phyloP scores from a whole-genome alignment of 2,888 invertebrate species.

The Cheilosia scutellata region DNA sequence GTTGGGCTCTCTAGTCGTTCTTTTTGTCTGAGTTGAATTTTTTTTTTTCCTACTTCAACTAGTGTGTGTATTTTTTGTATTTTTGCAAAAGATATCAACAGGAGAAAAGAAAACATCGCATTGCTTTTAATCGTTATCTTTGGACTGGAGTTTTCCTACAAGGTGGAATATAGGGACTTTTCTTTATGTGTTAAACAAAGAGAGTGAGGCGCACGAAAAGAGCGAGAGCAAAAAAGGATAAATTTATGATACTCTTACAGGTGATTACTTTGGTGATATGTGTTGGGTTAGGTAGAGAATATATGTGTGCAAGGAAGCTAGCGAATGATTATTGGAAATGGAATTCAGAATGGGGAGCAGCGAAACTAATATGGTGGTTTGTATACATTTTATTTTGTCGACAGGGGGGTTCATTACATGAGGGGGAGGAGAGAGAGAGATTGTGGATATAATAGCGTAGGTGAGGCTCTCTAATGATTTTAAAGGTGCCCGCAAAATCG shows the following conservation, averaged over 20 bases:
- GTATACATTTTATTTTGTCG: conserved; percentile 8
- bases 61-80: conserved; percentile 8
- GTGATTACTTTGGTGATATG: conserved; percentile 66
- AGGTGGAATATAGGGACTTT: conserved; percentile 24
- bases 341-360: conserved; percentile 35
- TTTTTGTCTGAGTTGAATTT: conserved; percentile 23
- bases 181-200: background rate
- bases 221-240: conserved; percentile 50
- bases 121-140: conserved; percentile 50
- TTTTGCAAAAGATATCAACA: conserved; percentile 52
- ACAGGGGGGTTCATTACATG: background rate
- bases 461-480: conserved; percentile 45
- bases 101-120: conserved; percentile 70
- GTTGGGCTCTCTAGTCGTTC: conserved; percentile 26
- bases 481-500: conserved; percentile 50
- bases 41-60: conserved; percentile 7
- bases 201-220: conserved; percentile 6
- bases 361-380: conserved; percentile 33
- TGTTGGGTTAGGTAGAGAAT: conserved; percentile 20
- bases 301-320: conserved; percentile 30
- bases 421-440: background rate
- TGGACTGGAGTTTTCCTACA: conserved; percentile 35
- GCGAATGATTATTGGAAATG: conserved; percentile 62
- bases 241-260: conserved; percentile 72
- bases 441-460: conserved; percentile 10